Conservation (phyloP, 23 tunicate genomes). For the Ciona savignyi region DNA sequence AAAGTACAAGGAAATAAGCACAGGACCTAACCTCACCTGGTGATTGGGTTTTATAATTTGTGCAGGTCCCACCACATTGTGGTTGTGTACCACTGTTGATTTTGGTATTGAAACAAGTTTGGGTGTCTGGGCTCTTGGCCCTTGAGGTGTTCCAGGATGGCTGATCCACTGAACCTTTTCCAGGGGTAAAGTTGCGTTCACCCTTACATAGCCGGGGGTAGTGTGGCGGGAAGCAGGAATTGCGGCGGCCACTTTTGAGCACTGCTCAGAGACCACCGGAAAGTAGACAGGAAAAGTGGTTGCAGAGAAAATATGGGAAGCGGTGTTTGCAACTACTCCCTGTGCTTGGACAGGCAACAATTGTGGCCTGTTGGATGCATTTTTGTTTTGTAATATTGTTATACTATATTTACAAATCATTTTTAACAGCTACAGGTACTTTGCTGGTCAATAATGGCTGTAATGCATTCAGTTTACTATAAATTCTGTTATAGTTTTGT, state of each 20-base stretch:
- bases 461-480: no score
- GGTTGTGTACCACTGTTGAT: not conserved
- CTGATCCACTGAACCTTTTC: constrained; percentile 49
- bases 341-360: constrained; percentile 2
- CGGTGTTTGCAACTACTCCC: constrained; percentile 22
- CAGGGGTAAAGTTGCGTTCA: constrained; percentile 33
- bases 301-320: constrained; percentile 38
- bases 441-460: no score
- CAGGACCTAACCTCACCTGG: not conserved
- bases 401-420: no score
- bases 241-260: constrained; percentile 9
- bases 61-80: not conserved
- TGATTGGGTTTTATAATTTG: not conserved
- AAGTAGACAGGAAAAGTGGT: constrained; percentile 59
- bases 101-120: not conserved
- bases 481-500: no score
- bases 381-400: no score
- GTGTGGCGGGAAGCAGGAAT: constrained; percentile 7
- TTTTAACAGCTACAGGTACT: no score
- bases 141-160: constrained; percentile 10
- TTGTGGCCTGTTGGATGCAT: not conserved
- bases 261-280: constrained; percentile 15
- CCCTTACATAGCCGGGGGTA: constrained; percentile 22
- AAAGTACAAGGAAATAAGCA: no score
- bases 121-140: not conserved